Conservation (phyloP, 2,113 vertebrate species). For the Ornithorhynchus anatinus region DNA sequence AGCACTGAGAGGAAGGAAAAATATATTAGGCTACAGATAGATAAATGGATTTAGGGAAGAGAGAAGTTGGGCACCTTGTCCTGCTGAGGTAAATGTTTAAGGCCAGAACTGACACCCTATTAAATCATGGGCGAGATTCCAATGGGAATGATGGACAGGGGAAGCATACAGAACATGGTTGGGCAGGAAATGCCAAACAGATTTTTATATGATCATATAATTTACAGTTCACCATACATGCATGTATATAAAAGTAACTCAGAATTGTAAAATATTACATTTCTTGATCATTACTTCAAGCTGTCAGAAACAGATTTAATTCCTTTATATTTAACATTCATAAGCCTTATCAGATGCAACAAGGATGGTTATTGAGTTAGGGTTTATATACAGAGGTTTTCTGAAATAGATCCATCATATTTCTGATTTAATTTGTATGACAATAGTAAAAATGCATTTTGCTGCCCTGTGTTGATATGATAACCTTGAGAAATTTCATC, state of each 20-base stretch:
- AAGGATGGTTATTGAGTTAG: not conserved
- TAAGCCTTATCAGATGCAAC: not conserved
- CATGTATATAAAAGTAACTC: slow-evolving; percentile 8
- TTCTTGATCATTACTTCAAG: not conserved
- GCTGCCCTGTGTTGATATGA: not conserved
- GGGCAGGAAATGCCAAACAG: not conserved
- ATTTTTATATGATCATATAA: not conserved
- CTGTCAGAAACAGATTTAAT: too few species aligned
- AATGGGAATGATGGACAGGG: not conserved
- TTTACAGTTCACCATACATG: not conserved
- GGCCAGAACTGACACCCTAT: not conserved
- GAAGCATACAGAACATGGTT: not conserved
- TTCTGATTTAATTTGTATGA: not conserved
- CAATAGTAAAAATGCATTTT: slow-evolving; percentile 9
- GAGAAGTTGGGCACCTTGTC: not conserved
- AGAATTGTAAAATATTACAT: not conserved
- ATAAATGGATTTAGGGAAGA: not conserved
- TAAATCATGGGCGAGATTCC: not conserved
- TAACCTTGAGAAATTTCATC: not conserved
- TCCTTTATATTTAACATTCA: not conserved
- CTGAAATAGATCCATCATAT: not conserved
- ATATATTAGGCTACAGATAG: not conserved
- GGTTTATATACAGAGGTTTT: not conserved
- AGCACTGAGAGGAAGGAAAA: not conserved
- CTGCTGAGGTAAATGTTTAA: not conserved